Percentiles rank a stretch among this genome's conserved stretches.
These are phyloP conservation scores for Drosophila fulvimacula DNA, from an alignment of 2,888 invertebrate genomes.

Conservation along the genomic window DNA sequence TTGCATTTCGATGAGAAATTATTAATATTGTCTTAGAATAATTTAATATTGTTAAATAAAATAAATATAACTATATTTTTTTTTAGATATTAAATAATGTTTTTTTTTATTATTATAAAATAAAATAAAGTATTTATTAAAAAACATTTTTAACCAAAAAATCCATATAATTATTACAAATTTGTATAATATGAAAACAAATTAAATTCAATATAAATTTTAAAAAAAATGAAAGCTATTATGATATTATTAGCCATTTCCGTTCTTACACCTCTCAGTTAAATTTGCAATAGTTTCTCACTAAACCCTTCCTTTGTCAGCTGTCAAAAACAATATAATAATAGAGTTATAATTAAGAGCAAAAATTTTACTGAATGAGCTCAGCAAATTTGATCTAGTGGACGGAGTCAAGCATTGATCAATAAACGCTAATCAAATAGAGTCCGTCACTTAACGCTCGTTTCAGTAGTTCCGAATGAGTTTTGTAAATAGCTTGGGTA, in stretches of 20 bases:
- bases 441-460: conserved; percentile 50
- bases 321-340: not conserved
- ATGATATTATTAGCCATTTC: not conserved
- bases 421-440: conserved; percentile 54
- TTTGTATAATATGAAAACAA: too few species aligned
- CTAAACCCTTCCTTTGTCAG: not conserved
- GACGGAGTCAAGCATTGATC: not conserved
- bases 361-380: conserved; percentile 11
- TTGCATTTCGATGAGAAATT: too few species aligned
- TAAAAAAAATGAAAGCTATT: not conserved
- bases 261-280: not conserved
- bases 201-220: too few species aligned
- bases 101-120: too few species aligned
- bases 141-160: too few species aligned
- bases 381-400: conserved; percentile 10
- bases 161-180: too few species aligned
- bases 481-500: conserved; percentile 59
- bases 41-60: too few species aligned
- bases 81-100: too few species aligned
- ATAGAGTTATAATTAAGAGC: conserved; percentile 1
- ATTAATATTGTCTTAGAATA: too few species aligned
- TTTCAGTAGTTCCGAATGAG: conserved; percentile 36
- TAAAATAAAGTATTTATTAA: too few species aligned
- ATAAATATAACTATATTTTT: too few species aligned
- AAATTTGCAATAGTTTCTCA: not conserved